Evolutionary conservation across 2,888 invertebrate species (phyloP), one percentile per base, ranked within the genome.

Genomic region (Cheilosia grossa): DNA sequence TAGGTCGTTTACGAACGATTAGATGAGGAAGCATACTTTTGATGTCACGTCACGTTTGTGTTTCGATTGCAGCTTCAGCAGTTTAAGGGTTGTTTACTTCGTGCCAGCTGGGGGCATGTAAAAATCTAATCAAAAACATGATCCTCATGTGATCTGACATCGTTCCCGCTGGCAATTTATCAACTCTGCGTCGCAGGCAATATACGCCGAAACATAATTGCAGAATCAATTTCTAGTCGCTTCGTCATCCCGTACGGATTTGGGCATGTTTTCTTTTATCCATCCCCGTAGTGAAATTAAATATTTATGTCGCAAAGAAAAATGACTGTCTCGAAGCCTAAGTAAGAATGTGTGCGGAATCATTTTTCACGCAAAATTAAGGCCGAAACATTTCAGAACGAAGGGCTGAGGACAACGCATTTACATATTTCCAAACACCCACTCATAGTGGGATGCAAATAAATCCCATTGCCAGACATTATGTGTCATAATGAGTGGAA

Each of bases 401-500:
- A 5, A 37, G 7, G 17, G 7, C 15, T 15, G 2, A 33, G 33
- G 21, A n/a, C 30, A 10, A 24, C 30, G 9, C 21, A 51, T 54
- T 54, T 56, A 21, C 42, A 44, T 69, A 54, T 42, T 37, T 37
- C 37, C 37, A 3, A 24, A 30, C 33, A 19, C 9, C 13, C 1
- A 24, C 13, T 17, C 37, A 10, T 4, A n/a, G n/a, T 21, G 21
- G 51, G 9, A 30, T 24, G 33, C 37, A 40, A 61, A 61, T 72
- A 61, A 72, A 61, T 61, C 49, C 42, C 54, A 73, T 73, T 72
- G 54, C 61, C 40, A 53, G 37, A 42, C 53, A 63, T 73, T 54
- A 73, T 63, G 53, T 63, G 73, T 73, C 61, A 63, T 73, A 73
- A 73, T 42, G 63, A 54, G 73, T n/a, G 24, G 9, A 19, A 61